Conservation (phyloP, 2,797 vertebrate genomes). For the Hipposideros larvatus region DNA sequence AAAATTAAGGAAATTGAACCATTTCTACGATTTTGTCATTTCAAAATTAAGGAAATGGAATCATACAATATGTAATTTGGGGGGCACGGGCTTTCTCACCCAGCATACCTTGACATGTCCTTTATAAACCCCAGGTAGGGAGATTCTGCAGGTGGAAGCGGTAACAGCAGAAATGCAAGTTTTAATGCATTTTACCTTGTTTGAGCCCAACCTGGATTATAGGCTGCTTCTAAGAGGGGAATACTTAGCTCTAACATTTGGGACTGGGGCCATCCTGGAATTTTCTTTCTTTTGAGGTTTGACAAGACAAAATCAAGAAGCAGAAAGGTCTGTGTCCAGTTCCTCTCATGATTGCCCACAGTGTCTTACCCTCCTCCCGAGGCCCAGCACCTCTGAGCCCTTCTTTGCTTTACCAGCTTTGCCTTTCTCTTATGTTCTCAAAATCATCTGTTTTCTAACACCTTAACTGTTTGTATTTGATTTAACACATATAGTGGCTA, state of each 20-base stretch:
- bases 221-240: not conserved
- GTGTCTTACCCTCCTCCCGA: not conserved
- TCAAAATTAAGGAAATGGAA: not conserved
- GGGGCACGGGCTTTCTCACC: not conserved
- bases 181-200: not conserved
- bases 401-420: not conserved
- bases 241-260: not conserved
- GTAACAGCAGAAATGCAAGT: not conserved
- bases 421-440: not conserved
- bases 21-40: not conserved
- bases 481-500: not conserved
- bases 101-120: not conserved
- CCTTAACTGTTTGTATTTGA: not conserved
- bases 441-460: not conserved
- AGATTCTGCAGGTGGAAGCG: not conserved
- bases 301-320: not conserved
- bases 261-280: no score
- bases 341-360: accelerated
- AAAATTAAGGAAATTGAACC: not conserved
- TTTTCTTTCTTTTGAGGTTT: not conserved
- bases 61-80: not conserved
- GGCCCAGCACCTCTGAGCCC: not conserved
- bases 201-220: not conserved
- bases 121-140: not conserved
- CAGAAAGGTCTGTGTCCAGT: not conserved